Evolutionary conservation across 2,797 vertebrate genomes (phyloP), one percentile per base, ranked within the genome.

Genomic region (Xenopus petersii): DNA sequence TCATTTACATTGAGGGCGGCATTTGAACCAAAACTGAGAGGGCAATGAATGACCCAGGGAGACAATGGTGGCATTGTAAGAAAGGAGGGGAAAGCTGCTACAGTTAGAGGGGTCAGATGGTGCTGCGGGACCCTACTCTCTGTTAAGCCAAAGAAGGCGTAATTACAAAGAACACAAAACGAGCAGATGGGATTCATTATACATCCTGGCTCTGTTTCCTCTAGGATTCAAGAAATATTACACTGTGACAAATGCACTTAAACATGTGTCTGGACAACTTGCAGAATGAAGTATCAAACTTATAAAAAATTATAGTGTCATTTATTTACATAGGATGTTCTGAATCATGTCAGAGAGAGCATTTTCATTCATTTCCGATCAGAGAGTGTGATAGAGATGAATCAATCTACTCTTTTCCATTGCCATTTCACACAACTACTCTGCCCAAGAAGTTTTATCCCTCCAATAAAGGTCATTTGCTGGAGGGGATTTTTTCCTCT

Each of bases 141-240:
- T 49, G 15, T 70, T 69, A n/a, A 21, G 67, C 61, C 68, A 66
- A 63, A 66, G n/a, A 7, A 42, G 36, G 6, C 33, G 33, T 36
- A 42, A 42, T 42, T 42, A 1, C 2, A 4, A 42, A 6, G 36
- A 42, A 5, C 36, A 60, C 46, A 71, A 65, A 51, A 49, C 30
- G 42, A 67, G 51, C 75, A 77, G 75, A 63, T 77, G 75, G 61
- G 26, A 12, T 59, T 62, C 51, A 77, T 76, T 72, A 77, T 26
- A 46, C 12, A 17, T n/a, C 10, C 47, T 67, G 70, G 42, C 64
- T 24, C 24, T 3, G 33, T 30, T 77, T 77, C 48, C 64, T 46
- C 47, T 17, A 63, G 36, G 33, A 51, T 54, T 69, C 58, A 46
- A 56, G 36, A 26, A 61, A 63, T 62, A 69, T 68, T 68, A 54